A percentile compares a stretch with the other conserved stretches of the same genome.
Evolutionary conservation across 2,888 invertebrate genomes (phyloP).

Genomic region (Coleophora flavipennella): DNA sequence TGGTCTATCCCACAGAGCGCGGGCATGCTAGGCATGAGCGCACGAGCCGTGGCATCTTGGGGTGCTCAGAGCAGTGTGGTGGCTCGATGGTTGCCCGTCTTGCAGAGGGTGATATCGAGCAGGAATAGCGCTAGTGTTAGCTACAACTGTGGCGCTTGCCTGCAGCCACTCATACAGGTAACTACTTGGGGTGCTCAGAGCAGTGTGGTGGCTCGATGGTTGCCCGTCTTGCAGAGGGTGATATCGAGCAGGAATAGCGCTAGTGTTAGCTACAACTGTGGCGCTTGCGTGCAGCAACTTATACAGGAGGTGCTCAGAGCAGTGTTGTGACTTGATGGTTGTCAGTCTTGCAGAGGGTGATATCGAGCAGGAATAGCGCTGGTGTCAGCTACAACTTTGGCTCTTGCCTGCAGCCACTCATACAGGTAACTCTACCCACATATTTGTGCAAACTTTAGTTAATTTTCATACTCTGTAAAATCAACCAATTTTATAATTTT

Average conservation of each 20-base stretch:
- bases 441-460: no score
- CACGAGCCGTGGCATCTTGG: constrained; percentile 80
- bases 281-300: constrained; percentile 36
- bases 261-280: constrained; percentile 28
- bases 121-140: constrained; percentile 25
- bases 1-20: constrained; percentile 67
- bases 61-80: constrained; percentile 64
- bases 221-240: constrained; percentile 37
- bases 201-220: constrained; percentile 44
- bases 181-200: constrained; percentile 79
- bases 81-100: constrained; percentile 44
- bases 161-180: constrained; percentile 47
- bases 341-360: constrained; percentile 33
- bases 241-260: constrained; percentile 27
- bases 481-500: no score
- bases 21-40: constrained; percentile 78
- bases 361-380: constrained; percentile 27
- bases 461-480: no score
- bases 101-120: constrained; percentile 33
- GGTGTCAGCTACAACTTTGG: constrained; percentile 28
- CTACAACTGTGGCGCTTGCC: constrained; percentile 34
- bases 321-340: constrained; percentile 48
- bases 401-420: constrained; percentile 36
- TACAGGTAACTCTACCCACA: no score
- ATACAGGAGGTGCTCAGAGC: constrained; percentile 72